Evolutionary conservation across 2,113 vertebrate species (phyloP).

Genomic region (Lanius ludovicianus): DNA sequence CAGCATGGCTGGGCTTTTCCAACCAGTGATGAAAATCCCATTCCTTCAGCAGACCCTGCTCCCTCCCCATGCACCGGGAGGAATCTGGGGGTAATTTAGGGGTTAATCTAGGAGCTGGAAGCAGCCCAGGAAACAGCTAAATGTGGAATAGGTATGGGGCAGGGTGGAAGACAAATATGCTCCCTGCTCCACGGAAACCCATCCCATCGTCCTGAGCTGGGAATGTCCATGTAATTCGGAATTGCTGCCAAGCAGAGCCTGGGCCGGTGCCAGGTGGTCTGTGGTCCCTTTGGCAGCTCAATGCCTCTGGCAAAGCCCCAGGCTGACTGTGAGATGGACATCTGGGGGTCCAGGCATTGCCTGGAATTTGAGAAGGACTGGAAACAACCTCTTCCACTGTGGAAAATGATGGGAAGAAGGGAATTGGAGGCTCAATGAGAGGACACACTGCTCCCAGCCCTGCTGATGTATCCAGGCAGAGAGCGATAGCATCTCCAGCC

Average conservation of each 20-base stretch:
- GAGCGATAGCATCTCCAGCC: constrained; percentile 71
- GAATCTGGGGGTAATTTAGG: not conserved
- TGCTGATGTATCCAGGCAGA: constrained; percentile 47
- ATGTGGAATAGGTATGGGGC: not conserved
- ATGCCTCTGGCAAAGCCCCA: not conserved
- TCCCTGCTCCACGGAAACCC: not conserved
- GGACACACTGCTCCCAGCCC: constrained; percentile 10
- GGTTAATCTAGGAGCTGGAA: constrained; percentile 8
- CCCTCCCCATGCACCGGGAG: not conserved
- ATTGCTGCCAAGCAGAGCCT: not conserved
- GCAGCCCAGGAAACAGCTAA: not conserved
- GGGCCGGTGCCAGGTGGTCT: not conserved
- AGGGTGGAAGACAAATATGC: not conserved
- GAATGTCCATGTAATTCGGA: not conserved
- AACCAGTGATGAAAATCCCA: not conserved
- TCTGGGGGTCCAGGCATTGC: not conserved
- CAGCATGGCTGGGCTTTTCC: not conserved
- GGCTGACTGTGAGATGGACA: not conserved
- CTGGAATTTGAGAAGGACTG: not conserved
- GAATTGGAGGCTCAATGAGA: not conserved
- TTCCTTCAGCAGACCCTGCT: not conserved
- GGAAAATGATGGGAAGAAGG: not conserved
- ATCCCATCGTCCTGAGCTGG: not conserved
- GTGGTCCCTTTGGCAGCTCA: not conserved
- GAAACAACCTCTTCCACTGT: not conserved